These are phyloP conservation scores for Drosophila punjabiensis DNA, from an alignment of 1,140 invertebrate species.

Conservation along the genomic window DNA sequence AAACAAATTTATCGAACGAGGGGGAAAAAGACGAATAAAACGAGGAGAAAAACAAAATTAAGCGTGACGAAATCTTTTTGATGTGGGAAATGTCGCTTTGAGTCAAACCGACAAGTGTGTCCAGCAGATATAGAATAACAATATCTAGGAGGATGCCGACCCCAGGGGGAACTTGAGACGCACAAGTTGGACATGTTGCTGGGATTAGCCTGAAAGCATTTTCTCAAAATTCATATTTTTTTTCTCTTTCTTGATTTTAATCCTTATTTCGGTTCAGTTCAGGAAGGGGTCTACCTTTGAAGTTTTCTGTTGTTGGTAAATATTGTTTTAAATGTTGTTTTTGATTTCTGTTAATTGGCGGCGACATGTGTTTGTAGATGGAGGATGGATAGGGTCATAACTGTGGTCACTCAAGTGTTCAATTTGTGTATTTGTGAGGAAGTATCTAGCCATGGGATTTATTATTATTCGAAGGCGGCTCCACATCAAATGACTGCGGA, in stretches of 20 bases:
- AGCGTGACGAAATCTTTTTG: constrained; percentile 82
- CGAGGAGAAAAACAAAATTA: constrained; percentile 50
- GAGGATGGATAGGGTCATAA: constrained; percentile 39
- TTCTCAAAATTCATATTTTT: constrained; percentile 58
- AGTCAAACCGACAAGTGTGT: constrained; percentile 79
- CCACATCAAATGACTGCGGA: constrained; percentile 60
- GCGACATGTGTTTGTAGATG: constrained; percentile 78
- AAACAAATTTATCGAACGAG: constrained; percentile 69
- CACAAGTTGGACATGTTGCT: constrained; percentile 72
- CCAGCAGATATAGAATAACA: constrained; percentile 61
- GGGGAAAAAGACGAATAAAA: constrained; percentile 15
- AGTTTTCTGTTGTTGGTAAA: constrained; percentile 60
- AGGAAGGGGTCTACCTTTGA: constrained; percentile 10
- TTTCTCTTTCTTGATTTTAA: constrained; percentile 66
- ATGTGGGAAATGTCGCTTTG: constrained; percentile 83
- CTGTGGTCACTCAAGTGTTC: constrained; percentile 68
- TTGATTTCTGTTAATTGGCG: constrained; percentile 79
- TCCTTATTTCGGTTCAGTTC: constrained; percentile 64
- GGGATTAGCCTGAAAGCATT: constrained; percentile 83
- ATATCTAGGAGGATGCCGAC: constrained; percentile 27
- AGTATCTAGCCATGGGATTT: constrained; percentile 73
- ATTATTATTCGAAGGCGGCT: constrained; percentile 47
- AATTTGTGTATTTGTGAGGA: constrained; percentile 56
- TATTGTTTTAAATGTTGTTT: constrained; percentile 76
- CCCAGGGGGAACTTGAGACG: constrained; percentile 66